phyloP scores from a whole-genome alignment of 2,888 invertebrate species.

The Anorthoa munda region DNA sequence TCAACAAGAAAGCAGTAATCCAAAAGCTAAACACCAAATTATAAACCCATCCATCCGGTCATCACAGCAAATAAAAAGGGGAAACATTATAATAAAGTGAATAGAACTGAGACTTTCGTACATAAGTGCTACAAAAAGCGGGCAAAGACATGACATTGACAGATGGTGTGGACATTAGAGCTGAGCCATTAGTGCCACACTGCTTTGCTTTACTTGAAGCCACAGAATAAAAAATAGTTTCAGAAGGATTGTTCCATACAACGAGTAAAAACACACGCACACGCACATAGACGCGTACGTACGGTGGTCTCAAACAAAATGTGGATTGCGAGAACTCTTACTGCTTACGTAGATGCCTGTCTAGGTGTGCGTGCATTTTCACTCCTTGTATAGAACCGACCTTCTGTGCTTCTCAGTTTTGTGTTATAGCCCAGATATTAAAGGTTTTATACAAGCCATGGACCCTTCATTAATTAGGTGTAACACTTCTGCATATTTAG shows the following conservation, averaged over 20 bases:
- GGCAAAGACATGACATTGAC: slow-evolving; percentile 83
- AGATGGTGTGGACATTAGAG: slow-evolving; percentile 85
- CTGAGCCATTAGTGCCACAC: slow-evolving; percentile 81
- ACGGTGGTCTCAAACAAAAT: background rate
- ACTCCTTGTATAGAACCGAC: background rate
- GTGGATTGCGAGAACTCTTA: background rate
- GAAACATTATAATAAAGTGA: slow-evolving; percentile 75
- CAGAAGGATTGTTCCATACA: background rate
- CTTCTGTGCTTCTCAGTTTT: slow-evolving; percentile 10
- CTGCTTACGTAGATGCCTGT: background rate
- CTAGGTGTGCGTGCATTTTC: background rate
- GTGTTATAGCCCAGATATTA: slow-evolving; percentile 72
- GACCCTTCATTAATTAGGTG: slow-evolving; percentile 66
- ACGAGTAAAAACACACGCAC: background rate
- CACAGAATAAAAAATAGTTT: slow-evolving; percentile 11
- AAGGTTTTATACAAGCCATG: slow-evolving; percentile 71
- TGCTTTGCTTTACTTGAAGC: slow-evolving; percentile 79
- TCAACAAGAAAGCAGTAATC: background rate
- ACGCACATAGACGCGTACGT: background rate
- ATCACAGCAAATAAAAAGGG: slow-evolving; percentile 63
- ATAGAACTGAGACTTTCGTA: slow-evolving; percentile 68
- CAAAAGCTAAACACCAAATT: slow-evolving; percentile 16
- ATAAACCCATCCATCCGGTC: slow-evolving; percentile 43
- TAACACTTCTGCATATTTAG: slow-evolving; percentile 65
- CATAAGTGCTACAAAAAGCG: slow-evolving; percentile 85